Evolutionary conservation across 2,888 invertebrate genomes (phyloP), one percentile per base, ranked within the genome.

Genomic region (Oligia latruncula): DNA sequence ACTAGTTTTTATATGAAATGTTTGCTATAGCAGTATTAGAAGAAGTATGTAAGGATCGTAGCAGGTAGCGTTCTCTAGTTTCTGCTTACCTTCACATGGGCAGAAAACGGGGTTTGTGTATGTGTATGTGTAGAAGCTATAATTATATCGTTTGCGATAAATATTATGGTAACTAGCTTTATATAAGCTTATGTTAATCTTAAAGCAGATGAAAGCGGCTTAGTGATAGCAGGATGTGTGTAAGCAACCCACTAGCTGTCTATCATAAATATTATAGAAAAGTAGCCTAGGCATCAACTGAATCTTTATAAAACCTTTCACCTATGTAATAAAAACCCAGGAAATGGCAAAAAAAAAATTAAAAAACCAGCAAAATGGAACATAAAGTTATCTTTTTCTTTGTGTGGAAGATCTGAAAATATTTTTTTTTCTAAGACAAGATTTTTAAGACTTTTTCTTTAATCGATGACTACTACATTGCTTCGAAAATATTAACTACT

Each of bases 91-190:
- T 4, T 29, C 29, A 29, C 49, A 15, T 49, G 15, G 15, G 0
- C 15, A 4, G 4, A 15, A 49, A 4, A 49, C 15, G 49, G 15
- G 4, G 49, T 49, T 49, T 49, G 15, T 49, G 15, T 49, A 17
- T 17, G 17, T 49, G 15, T 49, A 17, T 17, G 15, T 49, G 49
- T 52, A 17, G 15, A 40, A 23, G 43, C 43, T 74, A 20, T 79
- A 67, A 71, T 67, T 66, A 62, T 58, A 49, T 66, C 11, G 55
- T 72, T 52, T 67, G 20, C 35, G 49, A 55, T 60, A 23, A 68
- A 64, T 68, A 29, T 49, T 64, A 71, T 65, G 64, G 29, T 65
- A 52, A 74, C 65, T 23, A 8, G 17, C 49, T 66, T 40, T 35
- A 65, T 66, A 11, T 52, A 49, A 60, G 29, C n/a, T 52, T 71